Evolutionary conservation across 2,113 vertebrate genomes (phyloP).

Genomic region (Scomber japonicus): DNA sequence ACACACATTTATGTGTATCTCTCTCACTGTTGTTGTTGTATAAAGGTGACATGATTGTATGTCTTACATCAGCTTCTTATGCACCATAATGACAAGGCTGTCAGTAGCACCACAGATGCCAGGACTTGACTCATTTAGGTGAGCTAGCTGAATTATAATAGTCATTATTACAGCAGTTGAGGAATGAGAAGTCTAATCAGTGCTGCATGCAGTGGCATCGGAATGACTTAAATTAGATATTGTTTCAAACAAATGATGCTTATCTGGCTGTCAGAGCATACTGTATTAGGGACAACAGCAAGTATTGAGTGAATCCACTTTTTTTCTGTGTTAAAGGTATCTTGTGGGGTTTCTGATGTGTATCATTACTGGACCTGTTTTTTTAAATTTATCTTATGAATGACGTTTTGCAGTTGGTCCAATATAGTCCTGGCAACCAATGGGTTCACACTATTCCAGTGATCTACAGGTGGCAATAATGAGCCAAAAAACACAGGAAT

Average conservation of each 20-base stretch:
- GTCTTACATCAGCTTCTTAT: slow-evolving; percentile 21
- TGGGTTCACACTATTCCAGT: too few species aligned
- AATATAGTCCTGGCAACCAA: too few species aligned
- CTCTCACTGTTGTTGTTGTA: not conserved
- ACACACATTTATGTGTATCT: not conserved
- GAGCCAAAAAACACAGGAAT: too few species aligned
- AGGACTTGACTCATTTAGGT: slow-evolving; percentile 28
- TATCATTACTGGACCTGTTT: too few species aligned
- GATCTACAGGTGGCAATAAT: too few species aligned
- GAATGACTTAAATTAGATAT: slow-evolving; percentile 31
- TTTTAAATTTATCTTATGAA: too few species aligned
- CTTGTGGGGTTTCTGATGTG: too few species aligned
- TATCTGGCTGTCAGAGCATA: slow-evolving; percentile 9
- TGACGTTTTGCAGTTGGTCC: too few species aligned
- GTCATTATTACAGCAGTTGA: slow-evolving; percentile 28
- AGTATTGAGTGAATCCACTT: not conserved
- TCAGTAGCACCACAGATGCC: slow-evolving; percentile 20
- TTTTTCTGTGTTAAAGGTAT: not conserved
- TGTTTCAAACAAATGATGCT: slow-evolving; percentile 28
- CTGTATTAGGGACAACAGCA: not conserved
- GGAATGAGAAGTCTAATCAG: slow-evolving; percentile 8
- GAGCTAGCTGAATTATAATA: slow-evolving; percentile 19
- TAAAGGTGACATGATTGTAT: not conserved
- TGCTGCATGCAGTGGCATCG: slow-evolving; percentile 6
- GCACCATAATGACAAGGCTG: slow-evolving; percentile 32